These are phyloP conservation scores for Zingel zingel DNA, from an alignment of 2,113 vertebrate genomes.

Conservation along the genomic window DNA sequence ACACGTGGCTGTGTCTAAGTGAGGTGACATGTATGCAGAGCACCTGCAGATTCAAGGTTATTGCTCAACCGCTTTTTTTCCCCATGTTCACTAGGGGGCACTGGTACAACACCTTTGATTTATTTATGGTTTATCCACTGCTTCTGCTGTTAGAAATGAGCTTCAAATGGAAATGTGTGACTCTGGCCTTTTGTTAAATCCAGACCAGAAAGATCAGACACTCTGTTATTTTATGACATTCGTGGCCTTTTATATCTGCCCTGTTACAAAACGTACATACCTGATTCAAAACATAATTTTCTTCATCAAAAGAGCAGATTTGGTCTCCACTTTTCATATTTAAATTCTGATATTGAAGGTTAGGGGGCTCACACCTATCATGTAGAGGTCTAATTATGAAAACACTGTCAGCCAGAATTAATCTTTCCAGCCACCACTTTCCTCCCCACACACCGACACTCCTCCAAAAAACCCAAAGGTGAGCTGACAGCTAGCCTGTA, in stretches of 20 bases:
- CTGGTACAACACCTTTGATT: conserved; percentile 69
- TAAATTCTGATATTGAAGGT: conserved; percentile 27
- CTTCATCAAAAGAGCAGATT: neutral
- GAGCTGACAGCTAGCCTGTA: conserved; percentile 38
- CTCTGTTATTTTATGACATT: conserved; percentile 37
- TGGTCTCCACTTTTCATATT: conserved; percentile 7
- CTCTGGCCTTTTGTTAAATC: conserved; percentile 43
- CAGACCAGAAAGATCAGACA: conserved; percentile 37
- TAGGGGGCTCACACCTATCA: conserved; percentile 3
- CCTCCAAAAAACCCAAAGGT: conserved; percentile 27
- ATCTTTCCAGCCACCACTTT: neutral
- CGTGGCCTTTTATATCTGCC: conserved; percentile 42
- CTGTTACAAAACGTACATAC: conserved; percentile 5
- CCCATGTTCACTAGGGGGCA: conserved; percentile 72
- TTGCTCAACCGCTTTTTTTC: neutral
- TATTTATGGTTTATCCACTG: neutral
- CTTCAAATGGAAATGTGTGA: conserved; percentile 37
- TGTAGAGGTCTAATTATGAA: conserved; percentile 48
- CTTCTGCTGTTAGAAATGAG: conserved; percentile 3
- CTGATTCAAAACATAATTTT: conserved; percentile 20
- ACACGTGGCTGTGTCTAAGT: neutral
- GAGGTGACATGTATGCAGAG: neutral
- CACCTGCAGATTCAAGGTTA: neutral
- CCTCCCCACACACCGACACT: neutral
- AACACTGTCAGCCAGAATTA: conserved; percentile 7